Evolutionary conservation across 2,797 vertebrate genomes (phyloP), one percentile per base, ranked within the genome.

Genomic region (Discoglossus pictus): DNA sequence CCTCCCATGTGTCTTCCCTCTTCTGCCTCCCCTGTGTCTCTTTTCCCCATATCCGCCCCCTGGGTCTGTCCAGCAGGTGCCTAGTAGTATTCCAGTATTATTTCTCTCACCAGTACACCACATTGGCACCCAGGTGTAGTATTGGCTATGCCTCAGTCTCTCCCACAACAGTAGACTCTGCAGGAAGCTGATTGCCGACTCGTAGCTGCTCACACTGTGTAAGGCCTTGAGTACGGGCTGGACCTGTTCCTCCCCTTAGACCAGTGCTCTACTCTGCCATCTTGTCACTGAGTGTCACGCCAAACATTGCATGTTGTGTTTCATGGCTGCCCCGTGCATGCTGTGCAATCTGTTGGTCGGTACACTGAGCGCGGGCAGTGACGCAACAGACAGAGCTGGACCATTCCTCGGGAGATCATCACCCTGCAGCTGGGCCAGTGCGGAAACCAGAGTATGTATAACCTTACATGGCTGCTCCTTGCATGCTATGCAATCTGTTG

Each of bases 391-490:
- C 52, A 31, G n/a, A n/a, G n/a, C n/a, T n/a, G n/a, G n/a, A n/a
- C n/a, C 42, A 98, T 98, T 95, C 95, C 95, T 43, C 88, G 95
- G 76, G 95, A 98, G 84, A 98, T 98, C 74, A 98, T 98, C 81
- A 98, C 94, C 17, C 84, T 98, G 73, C 96, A 98, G 78, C 90
- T 98, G 9, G 96, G 96, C 75, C 96, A 98, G 68, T 97, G 95
- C 84, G 95, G 96, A 61, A 98, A 98, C 71, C 96, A 98, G 82
- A 96, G 95, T 98, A 90, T 81, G 95, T 51, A 46, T 47, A 3
- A 5, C 3, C 39, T 42, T 42, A n/a, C n/a, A n/a, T n/a, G n/a
- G n/a, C n/a, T n/a, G n/a, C n/a, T n/a, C n/a, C n/a, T n/a, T n/a
- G n/a, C n/a, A n/a, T n/a, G n/a, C n/a, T n/a, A n/a, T n/a, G n/a